phyloP scores from a whole-genome alignment of 2,113 vertebrate species.

The Romanogobio albipinnatus region DNA sequence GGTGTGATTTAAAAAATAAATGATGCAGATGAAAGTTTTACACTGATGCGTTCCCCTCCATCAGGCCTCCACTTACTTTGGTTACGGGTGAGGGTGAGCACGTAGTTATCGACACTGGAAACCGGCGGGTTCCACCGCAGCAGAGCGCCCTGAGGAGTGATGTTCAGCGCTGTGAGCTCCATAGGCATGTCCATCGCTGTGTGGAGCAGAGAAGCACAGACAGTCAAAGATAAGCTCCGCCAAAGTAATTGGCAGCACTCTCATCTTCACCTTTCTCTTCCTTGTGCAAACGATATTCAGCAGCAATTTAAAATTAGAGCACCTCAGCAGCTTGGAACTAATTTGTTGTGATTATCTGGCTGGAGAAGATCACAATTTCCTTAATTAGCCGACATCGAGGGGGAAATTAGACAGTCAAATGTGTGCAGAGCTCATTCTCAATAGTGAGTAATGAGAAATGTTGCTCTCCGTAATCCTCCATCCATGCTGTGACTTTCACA shows the following conservation, averaged over 20 bases:
- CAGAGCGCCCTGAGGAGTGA: conserved; percentile 88
- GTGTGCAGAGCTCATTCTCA: conserved; percentile 19
- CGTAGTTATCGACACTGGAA: conserved; percentile 88
- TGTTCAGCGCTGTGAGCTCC: conserved; percentile 83
- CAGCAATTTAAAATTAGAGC: conserved; percentile 7
- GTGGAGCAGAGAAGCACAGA: conserved; percentile 21
- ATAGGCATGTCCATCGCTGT: conserved; percentile 92
- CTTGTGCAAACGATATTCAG: conserved; percentile 27
- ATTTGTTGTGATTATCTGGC: conserved; percentile 59
- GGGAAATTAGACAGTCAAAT: conserved; percentile 61
- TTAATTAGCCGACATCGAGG: conserved; percentile 55
- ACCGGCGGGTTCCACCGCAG: conserved; percentile 86
- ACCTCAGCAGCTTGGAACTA: conserved; percentile 40
- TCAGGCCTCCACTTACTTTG: conserved; percentile 75
- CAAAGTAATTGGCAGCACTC: conserved; percentile 22
- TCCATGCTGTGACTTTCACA: conserved; percentile 13
- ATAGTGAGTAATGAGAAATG: conserved; percentile 18
- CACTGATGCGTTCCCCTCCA: neutral
- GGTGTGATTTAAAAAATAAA: neutral
- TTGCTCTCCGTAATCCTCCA: neutral
- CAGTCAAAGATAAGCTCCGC: neutral
- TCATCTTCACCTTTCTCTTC: neutral
- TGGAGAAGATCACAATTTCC: conserved; percentile 59
- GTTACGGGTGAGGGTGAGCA: conserved; percentile 83
- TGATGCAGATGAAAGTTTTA: neutral